Evolutionary conservation across 2,797 vertebrate genomes (phyloP).

Genomic region (Anabas testudineus): DNA sequence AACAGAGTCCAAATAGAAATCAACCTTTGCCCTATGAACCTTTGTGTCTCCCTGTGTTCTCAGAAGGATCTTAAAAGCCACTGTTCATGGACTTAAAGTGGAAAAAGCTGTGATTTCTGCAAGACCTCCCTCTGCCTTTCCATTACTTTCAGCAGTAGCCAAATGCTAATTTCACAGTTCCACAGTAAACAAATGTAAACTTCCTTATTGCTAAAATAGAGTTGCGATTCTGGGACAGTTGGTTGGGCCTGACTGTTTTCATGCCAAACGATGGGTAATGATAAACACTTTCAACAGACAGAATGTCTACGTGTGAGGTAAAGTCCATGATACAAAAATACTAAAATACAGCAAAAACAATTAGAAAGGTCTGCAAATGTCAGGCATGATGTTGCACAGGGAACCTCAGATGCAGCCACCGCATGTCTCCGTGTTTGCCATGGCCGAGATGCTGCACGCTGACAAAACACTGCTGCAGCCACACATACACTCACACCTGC

Average conservation of each 20-base stretch:
- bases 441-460: constrained; percentile 24
- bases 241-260: background rate
- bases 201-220: constrained; percentile 33
- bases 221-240: background rate
- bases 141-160: background rate
- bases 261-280: constrained; percentile 19
- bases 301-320: too few relatives aligned
- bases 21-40: constrained; percentile 31
- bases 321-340: too few relatives aligned
- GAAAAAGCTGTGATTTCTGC: constrained; percentile 10
- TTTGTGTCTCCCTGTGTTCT: background rate
- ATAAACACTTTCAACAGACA: constrained; percentile 18
- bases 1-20: constrained; percentile 26
- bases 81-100: constrained; percentile 21
- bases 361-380: constrained; percentile 4
- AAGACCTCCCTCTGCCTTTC: background rate
- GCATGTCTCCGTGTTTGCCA: constrained; percentile 20
- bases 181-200: background rate
- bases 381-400: background rate
- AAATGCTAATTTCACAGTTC: constrained; percentile 11
- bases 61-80: constrained; percentile 3
- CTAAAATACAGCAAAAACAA: background rate
- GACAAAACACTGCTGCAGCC: constrained; percentile 23
- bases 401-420: constrained; percentile 1
- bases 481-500: constrained; percentile 53